Evolutionary conservation across 1,140 invertebrate genomes (phyloP), one percentile per base, ranked within the genome.

Genomic region (Zelostemma sp.): DNA sequence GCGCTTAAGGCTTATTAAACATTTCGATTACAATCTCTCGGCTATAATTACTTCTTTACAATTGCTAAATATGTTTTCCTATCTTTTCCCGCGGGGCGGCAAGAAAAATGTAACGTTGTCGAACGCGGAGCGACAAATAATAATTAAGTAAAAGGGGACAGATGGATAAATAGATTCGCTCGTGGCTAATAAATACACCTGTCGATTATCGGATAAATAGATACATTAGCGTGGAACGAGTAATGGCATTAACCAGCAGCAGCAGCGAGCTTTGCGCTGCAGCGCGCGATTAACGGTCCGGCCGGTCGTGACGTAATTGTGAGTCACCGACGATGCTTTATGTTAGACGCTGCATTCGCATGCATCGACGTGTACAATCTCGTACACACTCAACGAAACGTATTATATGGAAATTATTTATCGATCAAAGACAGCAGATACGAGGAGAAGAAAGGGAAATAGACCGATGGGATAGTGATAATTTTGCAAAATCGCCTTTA

Each of bases 121-220:
- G n/a, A n/a, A n/a, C n/a, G n/a, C n/a, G n/a, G n/a, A 9, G 8
- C 40, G 41, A 40, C 14, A 50, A 59, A 41, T 9, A 8, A 16
- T 11, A 40, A 41, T 25, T 25, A 18, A 17, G 33, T 47, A 68
- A 53, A 66, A 61, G 43, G 43, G 41, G 41, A 61, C 46, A 18
- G 51, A 54, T 50, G 43, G 57, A 70, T 64, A 61, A 61, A 70
- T 70, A 53, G 56, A 64, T 70, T 66, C 61, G 55, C 60, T 66
- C 28, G 41, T 50, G 60, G 57, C 60, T 69, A 71, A 73, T 73
- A 73, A 75, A 74, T 70, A 72, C 68, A 72, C 68, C 72, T 72
- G 66, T 68, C 63, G 68, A 74, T 74, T 67, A 68, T 76, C 55
- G 68, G 67, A 72, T 73, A 76, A 76, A 73, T 76, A 73, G 74